Base-by-base conservation (phyloP, 2,113 vertebrate genomes). In the Athene cunicularia region DNA sequence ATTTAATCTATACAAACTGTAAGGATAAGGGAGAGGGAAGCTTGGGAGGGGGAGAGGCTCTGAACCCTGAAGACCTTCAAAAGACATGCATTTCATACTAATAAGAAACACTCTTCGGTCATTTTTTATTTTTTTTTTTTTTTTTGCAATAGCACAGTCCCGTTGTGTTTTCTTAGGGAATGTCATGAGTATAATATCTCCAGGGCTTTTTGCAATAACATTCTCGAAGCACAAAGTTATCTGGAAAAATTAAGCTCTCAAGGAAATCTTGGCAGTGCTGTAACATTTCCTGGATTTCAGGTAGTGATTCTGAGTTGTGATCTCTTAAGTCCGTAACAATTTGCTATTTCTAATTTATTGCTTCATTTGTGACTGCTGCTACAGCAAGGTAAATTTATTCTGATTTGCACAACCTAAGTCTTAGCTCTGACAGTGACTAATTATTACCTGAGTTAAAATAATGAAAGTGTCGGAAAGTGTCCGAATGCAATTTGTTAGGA, bases 371-470 rank as follows among this genome's bases (percentile, higher is more conserved):
- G 98, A 98, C 98, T 98, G 98, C 98, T 98, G 98, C 98, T 98
- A 98, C 90, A 83, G 98, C 98, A 97, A 98, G 98, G 98, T 98
- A 98, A 98, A 99, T 98, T 98, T 99, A 98, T 99, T 99, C 98
- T 98, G 98, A 99, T 98, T 98, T 98, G 98, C 97, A 98, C 98
- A 98, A 98, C 98, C 98, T 97, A 98, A 98, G 98, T 98, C 98
- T 98, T 98, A 97, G 98, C 97, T 98, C 97, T 98, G 98, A 98
- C 98, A 99, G 98, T 98, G 98, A 98, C 98, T 98, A 99, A 99
- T 98, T 98, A 98, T 98, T 98, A 98, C 98, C 98, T 98, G 98
- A 98, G 98, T 98, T 99, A 98, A 98, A 99, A 99, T 99, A 99
- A 99, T 98, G 98, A 98, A 98, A 98, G 98, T 99, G 98, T 99